Evolutionary conservation across 2,888 invertebrate species (phyloP).

Genomic region (Callyntrura sp.): DNA sequence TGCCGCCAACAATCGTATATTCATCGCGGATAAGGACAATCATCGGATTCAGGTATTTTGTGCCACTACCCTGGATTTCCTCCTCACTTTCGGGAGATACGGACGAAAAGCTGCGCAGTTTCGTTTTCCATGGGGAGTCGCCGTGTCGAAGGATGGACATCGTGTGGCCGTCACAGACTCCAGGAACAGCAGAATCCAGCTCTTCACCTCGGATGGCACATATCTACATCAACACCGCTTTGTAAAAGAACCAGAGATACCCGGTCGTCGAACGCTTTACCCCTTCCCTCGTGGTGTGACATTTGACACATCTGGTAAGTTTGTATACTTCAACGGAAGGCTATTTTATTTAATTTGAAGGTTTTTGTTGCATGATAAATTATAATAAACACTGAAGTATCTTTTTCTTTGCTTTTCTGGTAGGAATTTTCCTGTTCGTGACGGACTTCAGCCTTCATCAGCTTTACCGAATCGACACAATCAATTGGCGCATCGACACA

Average conservation of each 20-base stretch:
- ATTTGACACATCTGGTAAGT: constrained; percentile 68
- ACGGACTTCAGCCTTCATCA: constrained; percentile 79
- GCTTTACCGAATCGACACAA: constrained; percentile 31
- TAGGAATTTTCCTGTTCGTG: constrained; percentile 77
- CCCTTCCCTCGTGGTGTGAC: constrained; percentile 86
- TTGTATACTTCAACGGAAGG: no score
- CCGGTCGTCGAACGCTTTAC: constrained; percentile 86
- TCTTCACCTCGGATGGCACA: no score
- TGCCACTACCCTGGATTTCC: constrained; percentile 89
- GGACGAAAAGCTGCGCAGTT: constrained; percentile 53
- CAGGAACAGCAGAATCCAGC: constrained; percentile 97
- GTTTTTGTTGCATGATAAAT: no score
- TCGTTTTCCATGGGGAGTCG: constrained; percentile 70
- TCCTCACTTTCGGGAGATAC: constrained; percentile 95
- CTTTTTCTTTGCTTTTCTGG: constrained; percentile 17
- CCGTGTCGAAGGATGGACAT: constrained; percentile 91
- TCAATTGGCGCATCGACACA: background rate
- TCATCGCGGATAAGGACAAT: constrained; percentile 99
- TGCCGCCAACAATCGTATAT: no score
- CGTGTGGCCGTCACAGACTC: constrained; percentile 97
- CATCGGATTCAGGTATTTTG: constrained; percentile 96
- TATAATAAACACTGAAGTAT: background rate
- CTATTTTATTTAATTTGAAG: no score
- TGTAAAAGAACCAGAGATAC: no score
- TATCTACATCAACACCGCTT: constrained; percentile 86